Evolutionary conservation across 2,888 invertebrate species (phyloP), one percentile per base, ranked within the genome.

Genomic region (Mamestra brassicae): DNA sequence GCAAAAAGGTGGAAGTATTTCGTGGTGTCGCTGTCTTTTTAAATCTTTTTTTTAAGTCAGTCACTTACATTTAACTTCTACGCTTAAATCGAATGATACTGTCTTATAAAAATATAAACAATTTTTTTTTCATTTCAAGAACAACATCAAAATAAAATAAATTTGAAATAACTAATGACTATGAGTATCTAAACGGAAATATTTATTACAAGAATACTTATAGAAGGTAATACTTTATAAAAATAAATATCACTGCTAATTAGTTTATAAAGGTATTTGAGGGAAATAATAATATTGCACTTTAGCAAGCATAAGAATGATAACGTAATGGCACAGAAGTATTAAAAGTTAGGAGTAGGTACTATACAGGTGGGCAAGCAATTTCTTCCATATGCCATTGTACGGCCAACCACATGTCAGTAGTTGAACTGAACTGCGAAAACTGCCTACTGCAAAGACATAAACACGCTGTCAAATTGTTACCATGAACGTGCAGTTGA

Each of bases 41-140:
- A 34, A 10, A 26, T 15, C 6, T 42, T 71, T 55, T 26, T 57
- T 61, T 61, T 2, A 70, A 70, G 45, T 79, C 62, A 67, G 54
- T 76, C 50, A 64, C 63, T 76, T 54, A 71, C 61, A 66, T 63
- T 70, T 58, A 71, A 58, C 57, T 72, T 67, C 61, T 84, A 88
- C 68, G 64, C 87, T 89, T 90, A 91, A 73, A 71, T 71, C 88
- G 92, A 90, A 88, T 89, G 89, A 90, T 90, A 91, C 83, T 81
- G 86, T 87, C 78, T 88, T 93, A 94, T 87, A 93, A 93, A 93
- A 93, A 93, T 93, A 93, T 92, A 90, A 90, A 90, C 87, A 89
- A 89, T 88, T 89, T 77, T 91, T 91, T 87, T 90, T 87, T 90
- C 79, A 85, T 87, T 87, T 76, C 64, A 78, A 71, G 76, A 78